These are phyloP conservation scores for Kryptolebias ocellatus DNA, from an alignment of 2,797 vertebrate species.

Conservation along the genomic window DNA sequence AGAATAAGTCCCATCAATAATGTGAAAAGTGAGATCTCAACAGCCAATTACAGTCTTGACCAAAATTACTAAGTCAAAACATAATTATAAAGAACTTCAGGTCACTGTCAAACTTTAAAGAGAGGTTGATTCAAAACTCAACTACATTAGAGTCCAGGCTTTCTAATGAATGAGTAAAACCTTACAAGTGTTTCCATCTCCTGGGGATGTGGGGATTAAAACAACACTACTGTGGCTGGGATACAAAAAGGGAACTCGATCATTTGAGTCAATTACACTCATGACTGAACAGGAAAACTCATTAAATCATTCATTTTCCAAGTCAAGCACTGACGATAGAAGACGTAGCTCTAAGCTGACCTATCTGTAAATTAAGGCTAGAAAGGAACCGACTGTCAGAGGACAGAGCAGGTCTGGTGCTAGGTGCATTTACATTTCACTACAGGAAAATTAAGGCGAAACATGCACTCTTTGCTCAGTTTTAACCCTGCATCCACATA, in stretches of 20 bases:
- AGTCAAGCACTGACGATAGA: slow-evolving; percentile 42
- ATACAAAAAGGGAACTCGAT: slow-evolving; percentile 61
- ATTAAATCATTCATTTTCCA: slow-evolving; percentile 66
- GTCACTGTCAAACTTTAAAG: slow-evolving; percentile 5
- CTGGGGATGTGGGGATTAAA: slow-evolving; percentile 59
- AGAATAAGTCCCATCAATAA: not conserved
- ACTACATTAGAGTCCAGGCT: slow-evolving; percentile 13
- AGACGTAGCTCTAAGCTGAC: slow-evolving; percentile 11
- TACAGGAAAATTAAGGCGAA: slow-evolving; percentile 5
- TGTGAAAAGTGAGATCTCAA: slow-evolving; percentile 1
- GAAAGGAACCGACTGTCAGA: slow-evolving; percentile 39
- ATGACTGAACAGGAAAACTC: slow-evolving; percentile 63
- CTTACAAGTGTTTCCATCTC: slow-evolving; percentile 44
- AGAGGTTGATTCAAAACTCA: slow-evolving; percentile 10
- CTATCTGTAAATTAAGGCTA: slow-evolving; percentile 24
- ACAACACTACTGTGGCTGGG: slow-evolving; percentile 48
- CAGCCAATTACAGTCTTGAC: not conserved
- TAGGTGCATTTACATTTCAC: not conserved
- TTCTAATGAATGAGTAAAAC: slow-evolving; percentile 42
- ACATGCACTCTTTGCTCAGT: not conserved
- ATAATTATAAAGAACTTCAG: slow-evolving; percentile 5
- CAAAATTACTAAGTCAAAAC: slow-evolving; percentile 10
- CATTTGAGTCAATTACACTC: slow-evolving; percentile 72
- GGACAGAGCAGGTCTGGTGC: slow-evolving; percentile 11
- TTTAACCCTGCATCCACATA: not conserved